phyloP scores from a whole-genome alignment of 1,140 invertebrate species.

The Cotesia vestalis region DNA sequence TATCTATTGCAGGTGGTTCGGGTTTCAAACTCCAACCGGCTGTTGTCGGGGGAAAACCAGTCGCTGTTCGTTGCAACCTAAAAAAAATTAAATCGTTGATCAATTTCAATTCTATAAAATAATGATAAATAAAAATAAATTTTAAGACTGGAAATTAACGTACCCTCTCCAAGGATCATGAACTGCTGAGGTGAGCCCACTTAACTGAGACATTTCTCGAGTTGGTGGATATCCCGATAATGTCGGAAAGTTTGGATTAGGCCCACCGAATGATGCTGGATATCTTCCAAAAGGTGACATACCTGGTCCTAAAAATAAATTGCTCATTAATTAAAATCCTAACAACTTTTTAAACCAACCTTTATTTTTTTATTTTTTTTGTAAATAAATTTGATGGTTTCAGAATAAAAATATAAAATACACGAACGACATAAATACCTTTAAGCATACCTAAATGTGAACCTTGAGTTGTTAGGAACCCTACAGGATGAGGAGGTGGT shows the following conservation, averaged over 20 bases:
- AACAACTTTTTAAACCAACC: constrained; percentile 23
- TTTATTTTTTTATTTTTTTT: neutral
- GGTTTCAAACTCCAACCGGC: constrained; percentile 75
- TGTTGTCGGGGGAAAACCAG: constrained; percentile 69
- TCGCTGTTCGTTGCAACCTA: constrained; percentile 73
- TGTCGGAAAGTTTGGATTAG: constrained; percentile 71
- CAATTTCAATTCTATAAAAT: constrained; percentile 4
- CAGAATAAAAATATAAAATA: constrained; percentile 16
- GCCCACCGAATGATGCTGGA: constrained; percentile 67
- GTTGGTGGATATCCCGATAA: constrained; percentile 73
- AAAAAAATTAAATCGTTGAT: constrained; percentile 37
- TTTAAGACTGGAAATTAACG: constrained; percentile 38
- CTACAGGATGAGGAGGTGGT: constrained; percentile 71
- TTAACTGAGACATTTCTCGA: constrained; percentile 65
- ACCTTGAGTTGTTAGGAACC: constrained; percentile 70
- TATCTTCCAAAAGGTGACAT: constrained; percentile 83
- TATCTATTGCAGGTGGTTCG: constrained; percentile 70
- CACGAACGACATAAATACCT: constrained; percentile 10
- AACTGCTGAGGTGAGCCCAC: constrained; percentile 63
- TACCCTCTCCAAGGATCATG: constrained; percentile 80
- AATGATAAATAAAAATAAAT: constrained; percentile 31
- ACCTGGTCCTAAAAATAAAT: constrained; percentile 64
- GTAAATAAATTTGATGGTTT: constrained; percentile 10
- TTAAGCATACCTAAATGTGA: constrained; percentile 70
- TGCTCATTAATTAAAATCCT: neutral